A percentile compares a stretch with the other conserved stretches of the same genome.
phyloP scores from a whole-genome alignment of 2,113 vertebrate genomes.

The Tretioscincus oriximinensis region DNA sequence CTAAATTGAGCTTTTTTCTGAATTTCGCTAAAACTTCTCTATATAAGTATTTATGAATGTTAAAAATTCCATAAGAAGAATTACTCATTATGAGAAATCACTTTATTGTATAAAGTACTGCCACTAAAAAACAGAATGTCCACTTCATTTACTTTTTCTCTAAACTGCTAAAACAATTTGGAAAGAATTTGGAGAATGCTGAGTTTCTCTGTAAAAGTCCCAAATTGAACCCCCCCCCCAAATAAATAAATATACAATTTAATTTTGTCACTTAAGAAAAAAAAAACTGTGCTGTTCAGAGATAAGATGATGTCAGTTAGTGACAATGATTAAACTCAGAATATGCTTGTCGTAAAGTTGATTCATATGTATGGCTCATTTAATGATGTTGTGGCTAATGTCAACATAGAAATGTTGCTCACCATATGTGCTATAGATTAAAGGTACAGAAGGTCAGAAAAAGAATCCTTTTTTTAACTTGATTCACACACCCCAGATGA shows the following conservation, averaged over 20 bases:
- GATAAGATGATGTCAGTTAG: too few species aligned
- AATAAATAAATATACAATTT: background rate
- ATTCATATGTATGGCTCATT: background rate
- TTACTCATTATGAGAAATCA: background rate
- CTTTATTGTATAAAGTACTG: conserved; percentile 1
- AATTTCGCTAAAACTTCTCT: conserved; percentile 8
- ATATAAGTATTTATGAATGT: conserved; percentile 22
- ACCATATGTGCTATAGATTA: background rate
- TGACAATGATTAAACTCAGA: background rate
- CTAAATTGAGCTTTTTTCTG: background rate
- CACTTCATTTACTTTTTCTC: background rate
- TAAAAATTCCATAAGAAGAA: conserved; percentile 3
- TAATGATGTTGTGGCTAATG: background rate
- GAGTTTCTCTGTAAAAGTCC: background rate
- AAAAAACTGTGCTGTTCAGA: background rate
- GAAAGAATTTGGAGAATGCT: background rate
- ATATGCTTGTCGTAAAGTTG: background rate
- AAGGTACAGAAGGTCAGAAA: background rate
- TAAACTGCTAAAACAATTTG: background rate
- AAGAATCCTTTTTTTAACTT: too few species aligned
- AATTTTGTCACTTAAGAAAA: background rate
- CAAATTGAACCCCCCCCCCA: background rate
- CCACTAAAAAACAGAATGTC: background rate
- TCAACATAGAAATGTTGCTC: background rate
- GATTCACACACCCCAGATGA: too few species aligned